These are phyloP conservation scores for Hedychridium roseum DNA, from an alignment of 2,888 invertebrate genomes.

Conservation along the genomic window DNA sequence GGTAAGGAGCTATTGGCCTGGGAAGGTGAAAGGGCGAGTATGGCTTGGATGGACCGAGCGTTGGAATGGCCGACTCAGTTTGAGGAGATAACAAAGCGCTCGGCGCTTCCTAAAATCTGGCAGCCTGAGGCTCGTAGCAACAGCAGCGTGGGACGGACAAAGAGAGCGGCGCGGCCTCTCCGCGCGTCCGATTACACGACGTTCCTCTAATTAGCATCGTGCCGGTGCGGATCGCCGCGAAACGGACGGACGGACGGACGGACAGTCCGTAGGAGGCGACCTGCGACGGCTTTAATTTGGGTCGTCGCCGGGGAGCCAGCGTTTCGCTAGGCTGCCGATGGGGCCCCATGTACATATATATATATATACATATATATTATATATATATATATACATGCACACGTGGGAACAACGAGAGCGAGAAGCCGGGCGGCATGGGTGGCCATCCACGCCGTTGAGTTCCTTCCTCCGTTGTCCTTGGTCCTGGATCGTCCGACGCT, in stretches of 20 bases:
- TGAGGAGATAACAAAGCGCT: too few species aligned
- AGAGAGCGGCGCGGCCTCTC: slow-evolving; percentile 28
- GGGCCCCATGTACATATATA: too few species aligned
- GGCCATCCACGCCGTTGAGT: slow-evolving; percentile 52
- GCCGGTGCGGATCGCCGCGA: slow-evolving; percentile 53
- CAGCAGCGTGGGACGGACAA: slow-evolving; percentile 16
- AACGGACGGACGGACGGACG: slow-evolving; percentile 38
- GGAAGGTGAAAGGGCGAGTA: too few species aligned
- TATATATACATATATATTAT: too few species aligned
- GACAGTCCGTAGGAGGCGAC: slow-evolving; percentile 49
- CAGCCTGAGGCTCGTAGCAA: too few species aligned
- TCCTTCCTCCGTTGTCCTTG: slow-evolving; percentile 49
- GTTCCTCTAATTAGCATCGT: slow-evolving; percentile 60
- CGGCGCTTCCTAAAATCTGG: too few species aligned
- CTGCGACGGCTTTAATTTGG: slow-evolving; percentile 56
- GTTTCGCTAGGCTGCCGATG: too few species aligned
- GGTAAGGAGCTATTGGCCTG: too few species aligned
- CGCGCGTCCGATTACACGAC: slow-evolving; percentile 56
- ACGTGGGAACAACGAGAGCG: slow-evolving; percentile 52
- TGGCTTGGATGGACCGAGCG: too few species aligned
- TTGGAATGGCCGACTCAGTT: too few species aligned
- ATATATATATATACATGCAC: too few species aligned
- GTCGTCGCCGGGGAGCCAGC: slow-evolving; percentile 56
- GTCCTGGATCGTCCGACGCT: slow-evolving; percentile 41
- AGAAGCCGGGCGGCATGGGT: slow-evolving; percentile 45